Base-by-base conservation (phyloP, 35 echinoderm and acorn worm species). In the Diadema setosum region DNA sequence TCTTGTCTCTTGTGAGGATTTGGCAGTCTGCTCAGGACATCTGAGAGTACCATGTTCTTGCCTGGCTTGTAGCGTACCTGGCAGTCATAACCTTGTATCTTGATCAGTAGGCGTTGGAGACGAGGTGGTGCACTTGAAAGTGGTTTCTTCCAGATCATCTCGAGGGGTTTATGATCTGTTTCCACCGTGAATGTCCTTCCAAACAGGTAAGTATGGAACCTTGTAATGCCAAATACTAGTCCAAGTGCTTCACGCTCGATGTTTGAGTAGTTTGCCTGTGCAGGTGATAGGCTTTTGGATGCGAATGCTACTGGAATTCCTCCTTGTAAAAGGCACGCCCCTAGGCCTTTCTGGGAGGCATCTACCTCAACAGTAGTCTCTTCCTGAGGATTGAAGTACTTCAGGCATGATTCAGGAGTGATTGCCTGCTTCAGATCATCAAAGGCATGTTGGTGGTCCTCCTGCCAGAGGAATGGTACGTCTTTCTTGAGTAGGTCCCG, bases 291-390 rank as follows among this genome's bases (percentile, higher is more conserved):
- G n/a, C 46, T 82, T 34, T 93, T 93, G 3, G 91, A 93, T 8
- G 85, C 84, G 39, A 91, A 94, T 0, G 88, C 87, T 1, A 94
- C 88, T 26, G 93, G 87, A 63, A 65, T 90, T 65, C 59, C 83
- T 21, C 75, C 48, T 39, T 94, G 80, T 8, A 85, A 64, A 12
- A 94, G 35, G 39, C 86, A 90, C 21, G 87, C 87, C n/a, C n/a
- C n/a, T n/a, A n/a, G n/a, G n/a, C n/a, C n/a, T n/a, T 90, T 63
- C 80, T 60, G 52, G 5, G 80, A 83, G 29, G 87, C 80, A 41
- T 90, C 80, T 45, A 83, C 88, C 85, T 91, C 80, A 14, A 85
- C 16, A 11, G 50, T 57, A 39, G 52, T 85, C 23, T 7, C 18
- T 40, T 39, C 12, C 7, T 91, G 18, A 29, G 55, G 56, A 70